These are phyloP conservation scores for Noctua comes DNA, from an alignment of 2,888 invertebrate species.

Conservation along the genomic window DNA sequence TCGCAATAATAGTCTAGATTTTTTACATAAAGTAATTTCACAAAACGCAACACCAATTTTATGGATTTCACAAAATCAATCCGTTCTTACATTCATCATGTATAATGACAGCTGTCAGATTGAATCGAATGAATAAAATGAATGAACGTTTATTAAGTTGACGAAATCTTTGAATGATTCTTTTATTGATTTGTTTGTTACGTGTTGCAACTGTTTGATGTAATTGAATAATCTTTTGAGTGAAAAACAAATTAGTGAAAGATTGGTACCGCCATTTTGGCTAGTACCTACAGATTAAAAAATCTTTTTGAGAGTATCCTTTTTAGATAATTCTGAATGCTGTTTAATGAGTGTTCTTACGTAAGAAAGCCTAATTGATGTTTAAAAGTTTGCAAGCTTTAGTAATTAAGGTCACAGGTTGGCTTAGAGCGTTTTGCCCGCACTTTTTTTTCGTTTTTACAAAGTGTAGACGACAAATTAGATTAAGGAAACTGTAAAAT, in stretches of 20 bases:
- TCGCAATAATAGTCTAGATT: conserved; percentile 60
- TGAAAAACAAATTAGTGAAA: conserved; percentile 13
- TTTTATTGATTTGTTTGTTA: conserved; percentile 33
- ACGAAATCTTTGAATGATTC: conserved; percentile 42
- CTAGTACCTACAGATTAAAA: not conserved
- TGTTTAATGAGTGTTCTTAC: conserved; percentile 12
- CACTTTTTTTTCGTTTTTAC: conserved; percentile 7
- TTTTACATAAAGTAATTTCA: conserved; percentile 58
- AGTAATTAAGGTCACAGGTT: conserved; percentile 51
- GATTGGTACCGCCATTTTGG: not conserved
- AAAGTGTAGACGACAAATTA: conserved; percentile 27
- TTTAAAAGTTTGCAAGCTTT: conserved; percentile 43
- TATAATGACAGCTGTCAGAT: conserved; percentile 50
- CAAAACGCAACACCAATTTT: conserved; percentile 54
- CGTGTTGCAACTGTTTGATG: conserved; percentile 11
- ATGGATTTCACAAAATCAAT: conserved; percentile 60
- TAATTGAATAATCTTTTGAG: conserved; percentile 44
- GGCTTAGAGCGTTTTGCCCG: conserved; percentile 8
- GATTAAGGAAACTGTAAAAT: conserved; percentile 13
- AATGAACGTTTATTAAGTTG: conserved; percentile 43
- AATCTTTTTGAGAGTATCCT: not conserved
- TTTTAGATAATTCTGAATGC: conserved; percentile 1
- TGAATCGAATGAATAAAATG: conserved; percentile 47
- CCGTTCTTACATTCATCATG: conserved; percentile 49
- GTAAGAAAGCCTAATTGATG: conserved; percentile 34